phyloP scores from a whole-genome alignment of 2,113 vertebrate species.

The Gymnogyps californianus region DNA sequence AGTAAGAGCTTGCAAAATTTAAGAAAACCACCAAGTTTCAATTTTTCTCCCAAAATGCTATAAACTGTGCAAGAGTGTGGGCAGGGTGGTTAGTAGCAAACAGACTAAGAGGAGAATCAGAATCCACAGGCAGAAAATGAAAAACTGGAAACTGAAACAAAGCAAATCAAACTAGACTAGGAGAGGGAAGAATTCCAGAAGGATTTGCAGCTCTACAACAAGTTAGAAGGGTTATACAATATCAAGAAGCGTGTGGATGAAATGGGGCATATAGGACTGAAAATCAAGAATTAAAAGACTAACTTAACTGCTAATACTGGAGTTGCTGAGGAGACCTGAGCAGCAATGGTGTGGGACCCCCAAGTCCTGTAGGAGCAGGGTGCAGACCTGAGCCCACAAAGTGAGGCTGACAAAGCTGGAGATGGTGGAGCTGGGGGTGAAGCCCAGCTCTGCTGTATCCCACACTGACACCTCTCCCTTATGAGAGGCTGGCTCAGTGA shows the following conservation, averaged over 20 bases:
- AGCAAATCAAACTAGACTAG: not conserved
- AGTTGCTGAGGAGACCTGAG: not conserved
- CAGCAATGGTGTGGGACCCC: not conserved
- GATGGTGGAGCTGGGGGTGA: not conserved
- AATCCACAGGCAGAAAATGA: not conserved
- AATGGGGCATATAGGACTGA: not conserved
- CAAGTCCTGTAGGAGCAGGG: not conserved
- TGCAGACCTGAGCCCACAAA: not conserved
- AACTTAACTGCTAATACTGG: not conserved
- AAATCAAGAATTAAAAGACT: not conserved
- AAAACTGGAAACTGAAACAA: not conserved
- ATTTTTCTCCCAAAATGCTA: not conserved
- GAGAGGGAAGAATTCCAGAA: not conserved
- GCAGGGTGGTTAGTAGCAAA: not conserved
- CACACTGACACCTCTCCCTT: not conserved
- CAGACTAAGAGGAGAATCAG: not conserved
- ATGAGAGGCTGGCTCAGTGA: not conserved
- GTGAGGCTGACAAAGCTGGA: not conserved
- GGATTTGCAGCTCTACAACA: not conserved
- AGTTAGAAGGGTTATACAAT: not conserved
- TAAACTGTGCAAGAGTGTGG: not conserved
- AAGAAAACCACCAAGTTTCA: not conserved
- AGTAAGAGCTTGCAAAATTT: not conserved
- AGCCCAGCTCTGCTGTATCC: not conserved
- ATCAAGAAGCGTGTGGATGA: not conserved